phyloP scores from a whole-genome alignment of 2,888 invertebrate species.

The Drosophila emarginata region DNA sequence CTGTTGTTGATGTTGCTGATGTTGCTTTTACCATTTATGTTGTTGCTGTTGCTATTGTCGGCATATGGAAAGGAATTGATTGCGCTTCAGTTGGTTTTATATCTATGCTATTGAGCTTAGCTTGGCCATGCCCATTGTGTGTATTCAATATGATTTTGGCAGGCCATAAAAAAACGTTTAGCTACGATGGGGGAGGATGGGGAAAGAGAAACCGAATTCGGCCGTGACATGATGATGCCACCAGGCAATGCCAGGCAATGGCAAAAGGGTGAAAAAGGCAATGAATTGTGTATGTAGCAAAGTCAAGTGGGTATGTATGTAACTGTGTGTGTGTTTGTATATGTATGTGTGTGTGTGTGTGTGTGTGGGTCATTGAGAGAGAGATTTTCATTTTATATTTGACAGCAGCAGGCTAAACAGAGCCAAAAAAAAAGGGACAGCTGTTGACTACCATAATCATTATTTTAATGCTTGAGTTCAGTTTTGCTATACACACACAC shows the following conservation, averaged over 20 bases:
- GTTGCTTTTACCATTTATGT: neutral
- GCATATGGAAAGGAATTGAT: constrained; percentile 33
- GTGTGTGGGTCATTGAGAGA: constrained; percentile 1
- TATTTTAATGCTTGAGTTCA: constrained; percentile 33
- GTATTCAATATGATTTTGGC: constrained; percentile 49
- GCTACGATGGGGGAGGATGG: neutral
- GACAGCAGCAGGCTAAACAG: too few species aligned
- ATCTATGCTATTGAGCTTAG: neutral
- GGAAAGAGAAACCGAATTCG: neutral
- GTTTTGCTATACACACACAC: constrained; percentile 23
- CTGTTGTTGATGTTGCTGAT: neutral
- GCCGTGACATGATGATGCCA: constrained; percentile 1
- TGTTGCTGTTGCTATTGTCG: neutral
- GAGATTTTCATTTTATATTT: constrained; percentile 42
- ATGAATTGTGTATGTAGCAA: constrained; percentile 23
- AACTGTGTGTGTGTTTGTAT: neutral
- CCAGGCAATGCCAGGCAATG: neutral
- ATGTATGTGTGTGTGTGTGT: constrained; percentile 6
- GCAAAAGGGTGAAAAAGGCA: constrained; percentile 9
- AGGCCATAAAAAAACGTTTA: constrained; percentile 49
- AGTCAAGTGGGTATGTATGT: constrained; percentile 21
- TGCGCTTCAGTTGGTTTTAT: constrained; percentile 10
- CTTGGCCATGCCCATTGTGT: constrained; percentile 27
- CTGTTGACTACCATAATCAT: constrained; percentile 34
- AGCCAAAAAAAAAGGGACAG: constrained; percentile 21